phyloP scores from a whole-genome alignment of 92 coral and sea anemone species.

The Epizoanthus scotinus region DNA sequence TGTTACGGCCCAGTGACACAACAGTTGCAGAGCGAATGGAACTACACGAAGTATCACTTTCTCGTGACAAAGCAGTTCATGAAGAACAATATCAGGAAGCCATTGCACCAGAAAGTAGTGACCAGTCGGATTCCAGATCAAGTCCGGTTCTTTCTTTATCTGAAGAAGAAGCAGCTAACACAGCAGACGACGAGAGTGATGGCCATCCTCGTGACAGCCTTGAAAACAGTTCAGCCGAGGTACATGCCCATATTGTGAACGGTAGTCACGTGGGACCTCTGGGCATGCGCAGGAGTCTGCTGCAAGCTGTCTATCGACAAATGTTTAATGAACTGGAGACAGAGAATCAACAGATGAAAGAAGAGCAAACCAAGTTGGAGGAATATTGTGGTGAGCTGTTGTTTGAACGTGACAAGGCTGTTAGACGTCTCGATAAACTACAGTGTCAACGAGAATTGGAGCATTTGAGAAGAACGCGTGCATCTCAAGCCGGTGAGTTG shows the following conservation, averaged over 20 bases:
- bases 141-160: background rate
- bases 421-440: background rate
- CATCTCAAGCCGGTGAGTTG: background rate
- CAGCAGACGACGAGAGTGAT: background rate
- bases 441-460: background rate
- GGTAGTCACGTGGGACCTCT: background rate
- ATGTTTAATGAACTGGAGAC: background rate
- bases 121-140: background rate
- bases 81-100: background rate
- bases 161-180: background rate
- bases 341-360: background rate
- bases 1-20: background rate
- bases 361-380: background rate
- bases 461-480: background rate
- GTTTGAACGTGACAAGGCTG: conserved; percentile 14
- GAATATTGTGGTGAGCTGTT: background rate
- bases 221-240: background rate
- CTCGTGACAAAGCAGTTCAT: background rate
- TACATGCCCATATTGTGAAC: background rate
- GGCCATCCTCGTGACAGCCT: background rate
- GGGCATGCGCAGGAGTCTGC: background rate
- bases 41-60: background rate
- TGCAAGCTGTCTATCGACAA: background rate
- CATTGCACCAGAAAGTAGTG: background rate
- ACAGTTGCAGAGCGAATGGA: background rate